Conservation (phyloP, 2,888 invertebrate species). For the Hylaea fasciaria region DNA sequence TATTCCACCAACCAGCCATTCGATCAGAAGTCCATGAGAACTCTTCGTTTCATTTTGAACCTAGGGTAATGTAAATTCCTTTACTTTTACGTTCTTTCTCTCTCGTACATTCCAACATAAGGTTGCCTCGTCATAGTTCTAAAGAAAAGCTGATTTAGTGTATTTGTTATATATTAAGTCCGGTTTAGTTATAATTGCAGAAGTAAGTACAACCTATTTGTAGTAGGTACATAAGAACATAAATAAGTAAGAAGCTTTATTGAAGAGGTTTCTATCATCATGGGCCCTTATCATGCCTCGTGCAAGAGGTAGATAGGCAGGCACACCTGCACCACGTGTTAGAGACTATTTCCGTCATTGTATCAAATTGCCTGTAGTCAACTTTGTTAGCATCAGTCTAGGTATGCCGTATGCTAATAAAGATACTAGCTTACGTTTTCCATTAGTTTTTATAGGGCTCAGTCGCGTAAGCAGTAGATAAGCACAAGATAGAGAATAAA, state of each 20-base stretch:
- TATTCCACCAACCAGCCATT: no score
- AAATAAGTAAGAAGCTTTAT: background rate
- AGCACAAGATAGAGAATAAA: conserved; percentile 7
- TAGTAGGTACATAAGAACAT: no score
- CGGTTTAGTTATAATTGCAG: no score
- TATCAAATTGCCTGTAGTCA: conserved; percentile 8
- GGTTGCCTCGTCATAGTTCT: no score
- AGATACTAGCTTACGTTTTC: conserved; percentile 22
- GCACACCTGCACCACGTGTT: conserved; percentile 17
- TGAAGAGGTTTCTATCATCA: background rate
- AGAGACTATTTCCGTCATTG: conserved; percentile 16
- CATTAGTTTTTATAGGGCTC: conserved; percentile 26
- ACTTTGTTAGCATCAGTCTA: conserved; percentile 21
- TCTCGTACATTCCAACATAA: no score
- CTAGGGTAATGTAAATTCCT: no score
- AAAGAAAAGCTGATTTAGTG: no score
- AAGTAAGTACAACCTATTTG: no score
- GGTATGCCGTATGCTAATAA: conserved; percentile 29
- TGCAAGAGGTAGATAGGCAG: conserved; percentile 6
- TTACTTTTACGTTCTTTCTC: no score
- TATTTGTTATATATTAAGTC: no score
- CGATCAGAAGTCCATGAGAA: no score
- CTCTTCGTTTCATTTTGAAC: no score
- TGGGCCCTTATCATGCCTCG: background rate
- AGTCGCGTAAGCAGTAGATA: background rate